These are phyloP conservation scores for Papilio xuthus DNA, from an alignment of 1,140 invertebrate species.

Conservation along the genomic window DNA sequence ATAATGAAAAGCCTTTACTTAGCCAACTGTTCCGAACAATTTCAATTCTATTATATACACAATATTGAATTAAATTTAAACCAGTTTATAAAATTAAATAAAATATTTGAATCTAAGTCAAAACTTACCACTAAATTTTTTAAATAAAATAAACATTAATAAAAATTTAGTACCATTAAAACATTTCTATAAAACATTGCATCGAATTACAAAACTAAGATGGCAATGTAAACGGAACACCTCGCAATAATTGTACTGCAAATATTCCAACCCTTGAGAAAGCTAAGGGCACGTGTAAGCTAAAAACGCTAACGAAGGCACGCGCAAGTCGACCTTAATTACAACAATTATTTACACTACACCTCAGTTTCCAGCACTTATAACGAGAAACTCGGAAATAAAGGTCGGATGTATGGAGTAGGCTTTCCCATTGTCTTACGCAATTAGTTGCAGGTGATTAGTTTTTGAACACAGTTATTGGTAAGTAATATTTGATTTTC, in stretches of 20 bases:
- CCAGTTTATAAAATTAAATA: neutral
- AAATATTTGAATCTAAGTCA: neutral
- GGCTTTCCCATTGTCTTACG: neutral
- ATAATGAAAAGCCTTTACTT: neutral
- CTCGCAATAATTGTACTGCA: neutral
- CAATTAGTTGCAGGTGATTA: neutral
- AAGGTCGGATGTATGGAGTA: neutral
- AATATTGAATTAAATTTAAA: neutral
- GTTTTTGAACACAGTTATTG: neutral
- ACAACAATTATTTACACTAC: constrained; percentile 31
- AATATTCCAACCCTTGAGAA: constrained; percentile 15
- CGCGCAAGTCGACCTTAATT: constrained; percentile 29
- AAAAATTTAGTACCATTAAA: neutral
- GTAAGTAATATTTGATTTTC: too few species aligned
- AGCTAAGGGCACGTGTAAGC: constrained; percentile 3
- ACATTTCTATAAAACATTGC: neutral
- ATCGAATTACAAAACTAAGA: neutral
- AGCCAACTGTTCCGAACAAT: neutral
- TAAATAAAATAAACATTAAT: neutral
- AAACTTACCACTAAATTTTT: neutral
- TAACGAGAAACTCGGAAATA: constrained; percentile 20
- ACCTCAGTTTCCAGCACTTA: constrained; percentile 1
- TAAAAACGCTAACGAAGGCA: constrained; percentile 16
- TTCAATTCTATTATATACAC: neutral
- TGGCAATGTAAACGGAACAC: neutral